Evolutionary conservation across 2,888 invertebrate genomes (phyloP), one percentile per base, ranked within the genome.

Genomic region (Iphiclides podalirius): DNA sequence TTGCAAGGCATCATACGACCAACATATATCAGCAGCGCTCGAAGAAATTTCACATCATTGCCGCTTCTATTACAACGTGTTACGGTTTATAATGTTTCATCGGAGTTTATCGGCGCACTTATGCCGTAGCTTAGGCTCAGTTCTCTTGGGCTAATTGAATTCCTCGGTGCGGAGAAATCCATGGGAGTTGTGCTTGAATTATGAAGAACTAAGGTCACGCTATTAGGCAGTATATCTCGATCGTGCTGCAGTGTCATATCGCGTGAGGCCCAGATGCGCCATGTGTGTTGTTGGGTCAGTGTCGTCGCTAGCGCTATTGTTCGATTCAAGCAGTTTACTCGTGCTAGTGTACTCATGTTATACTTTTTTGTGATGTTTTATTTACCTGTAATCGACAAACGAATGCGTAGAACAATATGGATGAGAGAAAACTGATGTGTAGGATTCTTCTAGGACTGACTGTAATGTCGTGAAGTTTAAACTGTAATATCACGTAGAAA

Each of bases 101-200:
- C 11, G 8, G 15, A 9, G 1, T 31, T 12, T 17, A 16, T 3
- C 17, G 33, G 28, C n/a, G 20, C 17, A 12, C 2, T 16, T 3
- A 43, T 37, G 42, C 26, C 46, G 46, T 26, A 26, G 9, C n/a
- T n/a, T 26, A 9, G 4, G 8, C 28, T 17, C 53, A 48, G 42
- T 52, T 53, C 53, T 46, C 52, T 47, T n/a, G 31, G 17, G 34
- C 39, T 52, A 53, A 55, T 56, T 56, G 53, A 54, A 48, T 43
- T 11, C 20, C 47, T 45, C 51, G 31, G 28, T 36, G 46, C 45
- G 43, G 56, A 52, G 57, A 58, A 58, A 58, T 41, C 52, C 44
- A 53, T 54, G 57, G 54, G 57, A 58, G 46, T 42, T 42, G 41
- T 43, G 42, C 26, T 42, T 8, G 26, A 7, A 16, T 31, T 15